Evolutionary conservation across 2,888 invertebrate genomes (phyloP).

Genomic region (Drosophila gaucha): DNA sequence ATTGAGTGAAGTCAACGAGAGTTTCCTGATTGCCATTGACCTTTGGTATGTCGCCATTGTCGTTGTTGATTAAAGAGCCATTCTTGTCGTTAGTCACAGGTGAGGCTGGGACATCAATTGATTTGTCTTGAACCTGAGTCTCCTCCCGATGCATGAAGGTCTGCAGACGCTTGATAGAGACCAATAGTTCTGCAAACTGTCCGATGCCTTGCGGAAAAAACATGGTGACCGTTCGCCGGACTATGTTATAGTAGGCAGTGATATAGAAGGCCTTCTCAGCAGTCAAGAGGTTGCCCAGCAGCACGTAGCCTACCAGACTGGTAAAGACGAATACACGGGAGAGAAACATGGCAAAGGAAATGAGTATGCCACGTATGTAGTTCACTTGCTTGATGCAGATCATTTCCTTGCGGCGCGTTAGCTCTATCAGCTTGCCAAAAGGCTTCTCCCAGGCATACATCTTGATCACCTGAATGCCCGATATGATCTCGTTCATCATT

Average conservation of each 20-base stretch:
- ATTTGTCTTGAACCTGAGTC: constrained; percentile 83
- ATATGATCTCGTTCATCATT: constrained; percentile 95
- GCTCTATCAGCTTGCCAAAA: constrained; percentile 90
- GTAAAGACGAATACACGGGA: constrained; percentile 94
- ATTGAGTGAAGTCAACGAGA: constrained; percentile 86
- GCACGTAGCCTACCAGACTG: constrained; percentile 91
- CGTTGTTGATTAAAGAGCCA: constrained; percentile 34
- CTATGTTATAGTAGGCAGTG: constrained; percentile 94
- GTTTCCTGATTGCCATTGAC: constrained; percentile 18
- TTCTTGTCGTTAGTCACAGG: constrained; percentile 32
- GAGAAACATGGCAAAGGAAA: constrained; percentile 94
- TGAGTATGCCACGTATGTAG: constrained; percentile 90
- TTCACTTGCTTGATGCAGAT: constrained; percentile 90
- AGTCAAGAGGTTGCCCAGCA: constrained; percentile 89
- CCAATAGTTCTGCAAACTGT: constrained; percentile 87
- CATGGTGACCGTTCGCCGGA: constrained; percentile 93
- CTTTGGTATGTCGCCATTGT: constrained; percentile 35
- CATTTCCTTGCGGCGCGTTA: constrained; percentile 87
- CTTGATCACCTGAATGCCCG: constrained; percentile 96
- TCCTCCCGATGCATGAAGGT: constrained; percentile 88
- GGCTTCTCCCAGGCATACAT: constrained; percentile 98
- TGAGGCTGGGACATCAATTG: constrained; percentile 31
- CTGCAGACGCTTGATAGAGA: constrained; percentile 86
- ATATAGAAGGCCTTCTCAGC: constrained; percentile 95
- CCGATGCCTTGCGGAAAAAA: constrained; percentile 92